Evolutionary conservation across 2,113 vertebrate genomes (phyloP), one percentile per base, ranked within the genome.

Genomic region (Boleophthalmus pectinirostris): DNA sequence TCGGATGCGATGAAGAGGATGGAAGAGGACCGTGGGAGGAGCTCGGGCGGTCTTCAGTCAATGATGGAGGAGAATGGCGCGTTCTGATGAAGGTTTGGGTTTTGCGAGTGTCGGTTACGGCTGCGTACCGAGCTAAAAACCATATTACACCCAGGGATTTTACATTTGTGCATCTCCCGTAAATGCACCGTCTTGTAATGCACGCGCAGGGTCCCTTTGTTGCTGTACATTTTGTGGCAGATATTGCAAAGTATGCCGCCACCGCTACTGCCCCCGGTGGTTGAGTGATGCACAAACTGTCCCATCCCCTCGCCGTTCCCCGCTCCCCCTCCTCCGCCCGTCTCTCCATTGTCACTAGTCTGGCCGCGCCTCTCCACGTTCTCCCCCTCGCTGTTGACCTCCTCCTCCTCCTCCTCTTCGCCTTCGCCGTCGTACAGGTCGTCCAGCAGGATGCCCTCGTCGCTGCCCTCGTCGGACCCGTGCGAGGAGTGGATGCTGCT

Each of bases 211-310:
- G 98, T 99, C 88, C 98, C 98, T 92, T 99, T 99, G 97, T 99
- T 99, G 94, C 98, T 99, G 94, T 99, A 99, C 95, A 97, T 95
- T 95, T 99, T 99, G 94, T 97, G 96, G 93, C 98, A 99, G 91
- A 99, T 98, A 93, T 94, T 97, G 94, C 98, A 99, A 90, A 97
- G 94, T 91, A 99, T 96, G 66, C 93, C 94, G 89, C 92, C 38
- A 43, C 38, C 93, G 45, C 75, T 95, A 83, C 95, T 94, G 90
- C 94, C 93, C 72, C 91, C 90, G 15, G 92, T 92, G 90, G 96
- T 88, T 24, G 93, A 94, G 88, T 93, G 93, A 88, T 93, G 93
- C 89, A 95, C 93, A 88, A 96, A 93, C 24, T 85, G 66, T 53
- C 84, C 86, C 83, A 84, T 54, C 24, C 73, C 68, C 76, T 89